Evolutionary conservation across 2,113 vertebrate genomes (phyloP).

Genomic region (Oceanites oceanicus): DNA sequence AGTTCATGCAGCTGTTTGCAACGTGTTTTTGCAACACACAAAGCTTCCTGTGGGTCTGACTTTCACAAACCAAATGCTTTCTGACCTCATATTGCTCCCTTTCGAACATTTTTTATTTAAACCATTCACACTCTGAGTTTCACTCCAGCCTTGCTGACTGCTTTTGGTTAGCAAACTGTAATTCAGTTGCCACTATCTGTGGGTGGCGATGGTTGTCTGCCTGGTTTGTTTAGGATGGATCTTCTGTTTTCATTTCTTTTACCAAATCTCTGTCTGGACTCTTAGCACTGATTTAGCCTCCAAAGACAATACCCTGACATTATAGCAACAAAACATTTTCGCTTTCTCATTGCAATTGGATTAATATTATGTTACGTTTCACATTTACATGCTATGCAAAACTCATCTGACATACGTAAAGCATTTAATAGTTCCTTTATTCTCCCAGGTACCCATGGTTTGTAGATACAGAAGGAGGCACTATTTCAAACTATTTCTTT

Average conservation of each 20-base stretch:
- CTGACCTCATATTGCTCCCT: not conserved
- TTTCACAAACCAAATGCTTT: not conserved
- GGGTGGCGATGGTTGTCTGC: not conserved
- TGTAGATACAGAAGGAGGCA: not conserved
- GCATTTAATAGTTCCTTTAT: not conserved
- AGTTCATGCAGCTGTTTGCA: not conserved
- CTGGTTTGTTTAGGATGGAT: not conserved
- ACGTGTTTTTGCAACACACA: not conserved
- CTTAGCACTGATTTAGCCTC: not conserved
- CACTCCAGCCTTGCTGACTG: not conserved
- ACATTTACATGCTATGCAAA: not conserved
- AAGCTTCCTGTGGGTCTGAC: not conserved
- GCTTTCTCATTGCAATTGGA: not conserved
- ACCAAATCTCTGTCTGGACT: not conserved
- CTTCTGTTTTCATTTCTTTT: not conserved
- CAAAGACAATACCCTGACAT: not conserved
- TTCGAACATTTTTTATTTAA: not conserved
- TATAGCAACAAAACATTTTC: not conserved
- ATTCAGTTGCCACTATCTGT: not conserved
- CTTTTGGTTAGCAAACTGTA: not conserved
- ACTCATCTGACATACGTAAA: not conserved
- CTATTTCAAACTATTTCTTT: not conserved
- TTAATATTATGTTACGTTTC: not conserved
- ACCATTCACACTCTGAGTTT: not conserved
- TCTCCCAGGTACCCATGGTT: not conserved